Percentiles rank a stretch among this genome's conserved stretches.
Conservation (phyloP, 2,797 vertebrate species). For the Philypnodon macrostomus region DNA sequence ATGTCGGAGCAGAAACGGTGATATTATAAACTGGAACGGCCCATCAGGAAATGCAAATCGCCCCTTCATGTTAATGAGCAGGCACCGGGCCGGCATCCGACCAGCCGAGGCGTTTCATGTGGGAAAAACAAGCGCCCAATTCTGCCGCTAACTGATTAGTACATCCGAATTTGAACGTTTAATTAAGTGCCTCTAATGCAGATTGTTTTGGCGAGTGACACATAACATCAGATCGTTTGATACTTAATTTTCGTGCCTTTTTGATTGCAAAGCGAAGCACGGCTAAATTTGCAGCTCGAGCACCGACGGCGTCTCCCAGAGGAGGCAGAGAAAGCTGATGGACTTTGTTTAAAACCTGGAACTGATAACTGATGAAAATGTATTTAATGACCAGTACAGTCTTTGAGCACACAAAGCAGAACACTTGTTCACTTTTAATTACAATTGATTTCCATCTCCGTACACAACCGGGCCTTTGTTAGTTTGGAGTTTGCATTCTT, state of each 20-base stretch:
- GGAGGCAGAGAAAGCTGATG: constrained; percentile 68
- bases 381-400: constrained; percentile 82
- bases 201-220: constrained; percentile 84
- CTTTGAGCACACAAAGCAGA: constrained; percentile 82
- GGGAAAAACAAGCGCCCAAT: constrained; percentile 65
- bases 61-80: constrained; percentile 89
- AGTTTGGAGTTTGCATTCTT: constrained; percentile 60
- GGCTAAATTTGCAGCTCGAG: constrained; percentile 48
- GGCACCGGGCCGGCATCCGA: constrained; percentile 66
- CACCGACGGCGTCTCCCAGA: constrained; percentile 74
- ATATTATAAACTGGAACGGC: constrained; percentile 83
- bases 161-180: constrained; percentile 83
- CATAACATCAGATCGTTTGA: constrained; percentile 86
- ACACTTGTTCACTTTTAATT: constrained; percentile 91
- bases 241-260: constrained; percentile 83
- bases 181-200: constrained; percentile 89
- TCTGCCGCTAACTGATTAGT: constrained; percentile 79
- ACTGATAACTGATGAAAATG: constrained; percentile 83
- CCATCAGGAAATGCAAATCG: constrained; percentile 91
- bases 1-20: constrained; percentile 82
- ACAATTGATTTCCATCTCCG: constrained; percentile 90
- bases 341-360: constrained; percentile 81
- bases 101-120: constrained; percentile 80
- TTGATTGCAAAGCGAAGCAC: constrained; percentile 76
- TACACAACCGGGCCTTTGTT: constrained; percentile 70